phyloP scores from a whole-genome alignment of 2,113 vertebrate species.

The Sinocyclocheilus maitianheensis region DNA sequence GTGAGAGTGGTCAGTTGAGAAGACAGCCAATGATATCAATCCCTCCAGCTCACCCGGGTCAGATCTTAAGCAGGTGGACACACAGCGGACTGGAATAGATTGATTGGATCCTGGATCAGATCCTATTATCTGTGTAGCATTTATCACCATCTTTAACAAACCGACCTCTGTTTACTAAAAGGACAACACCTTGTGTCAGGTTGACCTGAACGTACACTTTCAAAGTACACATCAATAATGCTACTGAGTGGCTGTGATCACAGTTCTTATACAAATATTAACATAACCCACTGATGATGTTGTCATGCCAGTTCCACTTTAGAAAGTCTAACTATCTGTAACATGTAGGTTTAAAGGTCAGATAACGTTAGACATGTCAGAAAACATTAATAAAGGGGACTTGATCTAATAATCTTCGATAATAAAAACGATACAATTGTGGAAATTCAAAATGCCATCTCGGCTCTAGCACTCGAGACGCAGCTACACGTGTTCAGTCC shows the following conservation, averaged over 20 bases:
- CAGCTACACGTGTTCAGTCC: neutral
- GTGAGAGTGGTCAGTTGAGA: constrained; percentile 48
- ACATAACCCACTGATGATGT: neutral
- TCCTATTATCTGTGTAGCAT: constrained; percentile 22
- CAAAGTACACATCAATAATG: neutral
- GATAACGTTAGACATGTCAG: neutral
- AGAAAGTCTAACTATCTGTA: neutral
- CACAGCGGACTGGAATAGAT: neutral
- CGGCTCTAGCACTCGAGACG: neutral
- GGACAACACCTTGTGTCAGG: neutral
- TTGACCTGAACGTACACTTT: neutral
- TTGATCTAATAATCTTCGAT: neutral
- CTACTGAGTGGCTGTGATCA: neutral
- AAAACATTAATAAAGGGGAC: neutral
- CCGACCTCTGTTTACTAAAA: neutral
- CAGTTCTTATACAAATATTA: neutral
- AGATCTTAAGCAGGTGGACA: constrained; percentile 58
- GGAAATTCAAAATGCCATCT: neutral
- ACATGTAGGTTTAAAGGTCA: neutral
- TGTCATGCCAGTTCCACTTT: neutral
- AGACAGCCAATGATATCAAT: constrained; percentile 66
- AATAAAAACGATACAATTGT: no score
- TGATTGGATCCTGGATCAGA: constrained; percentile 17
- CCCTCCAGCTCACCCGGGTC: constrained; percentile 65
- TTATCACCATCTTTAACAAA: neutral